Conservation (phyloP, 2,888 invertebrate species). For the Himalopsyche japonica region DNA sequence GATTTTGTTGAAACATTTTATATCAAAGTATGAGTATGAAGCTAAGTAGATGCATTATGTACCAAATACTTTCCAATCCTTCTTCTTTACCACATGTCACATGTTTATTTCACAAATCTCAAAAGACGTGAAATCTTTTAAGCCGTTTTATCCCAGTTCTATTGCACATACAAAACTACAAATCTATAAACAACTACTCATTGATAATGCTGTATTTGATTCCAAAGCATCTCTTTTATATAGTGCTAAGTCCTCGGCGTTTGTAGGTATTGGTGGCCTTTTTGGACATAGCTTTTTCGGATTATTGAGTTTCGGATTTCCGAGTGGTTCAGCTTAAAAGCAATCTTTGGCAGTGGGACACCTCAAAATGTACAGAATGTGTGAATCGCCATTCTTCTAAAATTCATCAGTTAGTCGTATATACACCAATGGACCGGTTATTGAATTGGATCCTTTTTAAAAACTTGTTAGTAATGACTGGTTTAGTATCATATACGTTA, state of each 20-base stretch:
- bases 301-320: slow-evolving; percentile 5
- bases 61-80: background rate
- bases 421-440: too few relatives aligned
- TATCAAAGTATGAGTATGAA: background rate
- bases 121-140: background rate
- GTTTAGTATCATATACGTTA: too few relatives aligned
- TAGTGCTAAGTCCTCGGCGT: background rate
- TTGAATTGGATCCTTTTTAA: too few relatives aligned
- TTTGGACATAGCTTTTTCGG: background rate
- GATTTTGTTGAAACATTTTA: background rate
- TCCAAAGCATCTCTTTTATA: background rate
- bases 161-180: background rate
- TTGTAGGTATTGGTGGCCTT: background rate
- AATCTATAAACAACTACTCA: background rate
- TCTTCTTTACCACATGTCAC: background rate
- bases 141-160: background rate
- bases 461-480: too few relatives aligned
- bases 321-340: background rate
- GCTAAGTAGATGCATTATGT: background rate
- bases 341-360: slow-evolving; percentile 4
- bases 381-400: background rate
- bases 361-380: slow-evolving; percentile 23
- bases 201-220: background rate
- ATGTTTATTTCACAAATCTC: background rate
- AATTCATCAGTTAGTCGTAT: too few relatives aligned